Evolutionary conservation across 2,797 vertebrate species (phyloP).

Genomic region (Platalea minor): DNA sequence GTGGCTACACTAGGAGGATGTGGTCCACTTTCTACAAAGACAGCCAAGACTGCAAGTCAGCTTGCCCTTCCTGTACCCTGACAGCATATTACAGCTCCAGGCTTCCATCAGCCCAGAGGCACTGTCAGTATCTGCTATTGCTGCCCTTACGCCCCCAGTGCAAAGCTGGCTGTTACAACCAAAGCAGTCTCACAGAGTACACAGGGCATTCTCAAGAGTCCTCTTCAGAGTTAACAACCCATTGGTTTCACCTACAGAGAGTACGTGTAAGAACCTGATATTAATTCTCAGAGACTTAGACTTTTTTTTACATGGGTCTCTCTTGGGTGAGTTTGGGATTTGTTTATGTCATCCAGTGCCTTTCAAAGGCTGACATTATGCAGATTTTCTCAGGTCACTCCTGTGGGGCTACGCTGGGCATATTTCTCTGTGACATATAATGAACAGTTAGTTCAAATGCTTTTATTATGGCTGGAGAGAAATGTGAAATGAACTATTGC

Average conservation of each 20-base stretch:
- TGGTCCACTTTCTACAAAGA: background rate
- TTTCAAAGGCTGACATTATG: background rate
- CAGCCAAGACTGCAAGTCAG: background rate
- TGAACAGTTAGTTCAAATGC: background rate
- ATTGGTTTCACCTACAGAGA: background rate
- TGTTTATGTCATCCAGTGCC: background rate
- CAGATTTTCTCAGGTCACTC: background rate
- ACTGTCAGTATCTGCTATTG: background rate
- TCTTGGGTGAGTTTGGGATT: background rate
- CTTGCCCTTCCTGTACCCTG: background rate
- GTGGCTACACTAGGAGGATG: background rate
- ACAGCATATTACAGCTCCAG: background rate
- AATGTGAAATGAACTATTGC: background rate
- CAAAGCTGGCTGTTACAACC: background rate
- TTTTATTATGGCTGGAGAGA: background rate
- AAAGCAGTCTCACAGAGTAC: background rate
- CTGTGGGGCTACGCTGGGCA: background rate
- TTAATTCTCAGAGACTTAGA: background rate
- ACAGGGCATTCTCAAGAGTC: background rate
- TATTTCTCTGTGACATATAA: background rate
- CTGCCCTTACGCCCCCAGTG: background rate
- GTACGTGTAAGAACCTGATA: rapidly evolving
- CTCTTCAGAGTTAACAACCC: background rate
- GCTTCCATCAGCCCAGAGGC: background rate
- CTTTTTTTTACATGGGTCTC: background rate